Evolutionary conservation across 2,113 vertebrate species (phyloP), one percentile per base, ranked within the genome.

Genomic region (Conger conger): DNA sequence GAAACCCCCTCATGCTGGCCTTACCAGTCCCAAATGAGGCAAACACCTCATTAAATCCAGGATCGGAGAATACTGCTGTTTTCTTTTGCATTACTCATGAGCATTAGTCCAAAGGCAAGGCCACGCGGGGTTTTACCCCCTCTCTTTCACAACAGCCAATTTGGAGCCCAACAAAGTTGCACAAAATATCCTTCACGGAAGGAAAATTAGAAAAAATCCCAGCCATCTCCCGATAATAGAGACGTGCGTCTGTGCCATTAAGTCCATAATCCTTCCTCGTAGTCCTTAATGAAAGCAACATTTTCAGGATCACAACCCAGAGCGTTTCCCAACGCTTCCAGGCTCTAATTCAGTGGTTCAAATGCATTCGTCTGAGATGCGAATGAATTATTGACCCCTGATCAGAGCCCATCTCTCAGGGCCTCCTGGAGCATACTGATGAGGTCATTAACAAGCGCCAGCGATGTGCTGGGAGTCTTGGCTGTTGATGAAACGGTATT

Each of bases 371-470:
- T 45, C 35, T 42, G 54, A n/a, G 80, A 30, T 42, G 78, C 80
- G 82, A 82, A 86, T 86, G 84, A 77, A 82, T 82, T 86, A 86
- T 86, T 86, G 85, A 86, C 85, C 85, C 53, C 13, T 78, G 80
- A 82, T 77, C 36, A 45, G 76, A 86, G 76, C 37, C 80, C 73
- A 78, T 82, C 85, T 78, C 80, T 23, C 40, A 77, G 42, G 80
- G 79, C 78, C 35, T 82, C 81, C 33, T 0, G 37, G 45, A 82
- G 80, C 85, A 82, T 81, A 82, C 80, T 82, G 85, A 86, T 82
- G 80, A 82, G 78, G 85, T 63, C 80, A 82, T 86, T 86, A 86
- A 53, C 78, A 57, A 78, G 83, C 57, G 83, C 78, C 83, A 84
- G 27, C 76, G 36, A 38, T 68, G 45, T 45, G 76, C 27, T 57